Conservation (phyloP, 2,797 vertebrate genomes). For the Pangasius sanitwongsei region DNA sequence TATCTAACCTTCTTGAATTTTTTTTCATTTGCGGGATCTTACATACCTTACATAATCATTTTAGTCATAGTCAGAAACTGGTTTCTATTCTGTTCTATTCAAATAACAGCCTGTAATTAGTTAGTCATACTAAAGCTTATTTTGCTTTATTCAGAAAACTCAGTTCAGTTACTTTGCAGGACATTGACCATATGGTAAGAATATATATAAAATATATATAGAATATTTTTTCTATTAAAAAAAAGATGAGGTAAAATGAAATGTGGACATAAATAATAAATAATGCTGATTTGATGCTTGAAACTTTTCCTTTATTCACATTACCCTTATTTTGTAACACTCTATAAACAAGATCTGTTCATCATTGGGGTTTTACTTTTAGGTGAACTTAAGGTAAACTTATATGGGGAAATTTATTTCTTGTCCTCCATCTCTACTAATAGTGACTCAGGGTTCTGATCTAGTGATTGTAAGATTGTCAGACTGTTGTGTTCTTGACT, state of each 20-base stretch:
- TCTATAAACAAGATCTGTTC: not conserved
- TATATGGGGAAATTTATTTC: not conserved
- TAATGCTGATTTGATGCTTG: not conserved
- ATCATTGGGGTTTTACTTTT: not conserved
- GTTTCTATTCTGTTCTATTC: not conserved
- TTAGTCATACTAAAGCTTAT: not conserved
- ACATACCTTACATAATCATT: not conserved
- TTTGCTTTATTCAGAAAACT: conserved; percentile 14
- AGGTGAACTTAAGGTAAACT: not conserved
- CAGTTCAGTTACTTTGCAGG: not conserved
- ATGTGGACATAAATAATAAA: no score
- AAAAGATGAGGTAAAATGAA: not conserved
- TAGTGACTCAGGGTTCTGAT: not conserved
- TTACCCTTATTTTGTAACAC: not conserved
- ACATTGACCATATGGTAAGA: not conserved
- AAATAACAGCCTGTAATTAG: not conserved
- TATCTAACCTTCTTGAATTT: not conserved
- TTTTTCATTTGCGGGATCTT: not conserved
- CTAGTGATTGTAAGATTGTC: not conserved
- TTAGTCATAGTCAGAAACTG: conserved; percentile 3
- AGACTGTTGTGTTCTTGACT: not conserved
- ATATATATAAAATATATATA: not conserved
- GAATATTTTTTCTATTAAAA: no score
- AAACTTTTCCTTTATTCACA: not conserved
- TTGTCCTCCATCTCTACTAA: not conserved